Evolutionary conservation across 1,140 invertebrate genomes (phyloP), one percentile per base, ranked within the genome.

Genomic region (Ridgeia piscesae): DNA sequence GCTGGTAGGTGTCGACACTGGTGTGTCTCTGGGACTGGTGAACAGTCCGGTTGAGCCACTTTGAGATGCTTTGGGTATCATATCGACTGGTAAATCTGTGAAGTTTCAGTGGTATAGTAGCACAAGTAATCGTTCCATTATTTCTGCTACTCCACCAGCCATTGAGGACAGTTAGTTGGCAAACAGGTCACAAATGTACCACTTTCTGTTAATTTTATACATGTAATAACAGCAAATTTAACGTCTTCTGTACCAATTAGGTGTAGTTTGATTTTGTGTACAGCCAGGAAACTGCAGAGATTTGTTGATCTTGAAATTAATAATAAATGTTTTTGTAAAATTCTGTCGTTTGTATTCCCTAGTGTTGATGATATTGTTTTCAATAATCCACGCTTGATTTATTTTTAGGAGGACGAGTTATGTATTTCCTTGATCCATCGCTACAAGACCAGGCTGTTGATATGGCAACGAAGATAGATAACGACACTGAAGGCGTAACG

Each of bases 371-470:
- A 42, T 4, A 2, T 77, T 77, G 14, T 77, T 2, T 77, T 17
- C 34, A 33, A 34, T 1, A 89, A 58, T 92, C 31, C 58, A 90
- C 34, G n/a, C 91, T 93, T n/a, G n/a, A n/a, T n/a, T 92, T 21
- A 91, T 93, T 93, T 94, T 94, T 77, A 96, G 96, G 96, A 93
- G 97, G 97, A 91, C 96, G 97, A 94, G 97, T 98, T 96, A 96
- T 98, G 95, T 97, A 97, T 94, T 96, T 97, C 89, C 95, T 98
- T 89, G 97, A 97, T 94, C 96, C 97, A 8, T 96, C 96, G 77
- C 96, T 96, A 33, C 97, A 97, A 94, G 94, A 95, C 11, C 96
- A 97, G 93, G 97, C 97, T 88, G 95, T 98, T n/a, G 95, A 95
- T 92, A 95, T 97, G 35, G 97, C 97, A 92, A 97, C 97, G 50